phyloP scores from a whole-genome alignment of 2,888 invertebrate species.

The Ectemnius cavifrons region DNA sequence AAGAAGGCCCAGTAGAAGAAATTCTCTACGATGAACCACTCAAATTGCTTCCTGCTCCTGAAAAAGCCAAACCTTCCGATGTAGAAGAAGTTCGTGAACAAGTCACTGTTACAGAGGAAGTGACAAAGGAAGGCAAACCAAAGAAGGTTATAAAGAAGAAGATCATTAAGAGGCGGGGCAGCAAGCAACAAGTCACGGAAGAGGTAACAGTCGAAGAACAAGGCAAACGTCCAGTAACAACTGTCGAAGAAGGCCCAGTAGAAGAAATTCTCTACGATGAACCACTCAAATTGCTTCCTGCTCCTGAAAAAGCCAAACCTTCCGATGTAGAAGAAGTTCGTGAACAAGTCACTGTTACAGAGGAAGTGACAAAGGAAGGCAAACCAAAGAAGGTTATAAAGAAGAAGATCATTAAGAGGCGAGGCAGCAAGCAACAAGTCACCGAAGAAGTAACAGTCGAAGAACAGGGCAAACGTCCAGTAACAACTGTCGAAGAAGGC shows the following conservation, averaged over 20 bases:
- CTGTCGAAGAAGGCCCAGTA: constrained; percentile 62
- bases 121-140: constrained; percentile 36
- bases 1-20: constrained; percentile 7
- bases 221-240: constrained; percentile 63
- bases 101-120: constrained; percentile 41
- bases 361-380: constrained; percentile 67
- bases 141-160: constrained; percentile 63
- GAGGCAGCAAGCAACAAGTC: constrained; percentile 76
- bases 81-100: constrained; percentile 27
- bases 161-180: constrained; percentile 52
- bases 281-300: constrained; percentile 42
- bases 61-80: constrained; percentile 48
- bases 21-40: not conserved
- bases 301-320: constrained; percentile 71
- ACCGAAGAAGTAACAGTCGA: constrained; percentile 49
- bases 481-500: constrained; percentile 69
- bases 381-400: constrained; percentile 68
- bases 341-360: constrained; percentile 69
- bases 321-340: constrained; percentile 60
- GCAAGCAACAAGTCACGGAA: constrained; percentile 42
- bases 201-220: constrained; percentile 65
- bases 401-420: constrained; percentile 73
- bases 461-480: constrained; percentile 70
- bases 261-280: constrained; percentile 54
- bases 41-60: constrained; percentile 63